These are phyloP conservation scores for Chionodraco myersi DNA, from an alignment of 2,113 vertebrate species.

Conservation along the genomic window DNA sequence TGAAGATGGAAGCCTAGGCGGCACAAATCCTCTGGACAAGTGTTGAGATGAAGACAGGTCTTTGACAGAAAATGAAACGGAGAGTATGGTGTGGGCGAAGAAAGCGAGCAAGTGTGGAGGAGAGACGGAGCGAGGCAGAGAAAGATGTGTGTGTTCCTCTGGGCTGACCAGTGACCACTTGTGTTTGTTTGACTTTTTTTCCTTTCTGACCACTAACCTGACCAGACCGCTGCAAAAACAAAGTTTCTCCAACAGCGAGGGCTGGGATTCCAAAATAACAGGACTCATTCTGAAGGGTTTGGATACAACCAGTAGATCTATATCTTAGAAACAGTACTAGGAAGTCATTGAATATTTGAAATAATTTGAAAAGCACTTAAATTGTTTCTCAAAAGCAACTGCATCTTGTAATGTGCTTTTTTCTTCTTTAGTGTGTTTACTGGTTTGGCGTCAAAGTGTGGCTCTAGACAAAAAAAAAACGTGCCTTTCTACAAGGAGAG, in stretches of 20 bases:
- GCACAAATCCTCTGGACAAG: not conserved
- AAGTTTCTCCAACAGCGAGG: constrained; percentile 11
- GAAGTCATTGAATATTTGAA: not conserved
- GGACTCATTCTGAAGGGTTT: not conserved
- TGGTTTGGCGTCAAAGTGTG: not conserved
- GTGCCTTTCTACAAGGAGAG: too few species aligned
- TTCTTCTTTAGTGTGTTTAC: not conserved
- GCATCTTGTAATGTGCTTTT: not conserved
- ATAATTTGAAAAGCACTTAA: not conserved
- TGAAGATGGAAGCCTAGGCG: not conserved
- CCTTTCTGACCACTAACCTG: constrained; percentile 44
- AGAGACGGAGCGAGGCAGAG: not conserved
- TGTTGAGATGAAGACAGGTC: not conserved
- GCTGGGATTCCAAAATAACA: not conserved
- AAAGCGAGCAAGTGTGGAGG: not conserved
- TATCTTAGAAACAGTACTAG: not conserved
- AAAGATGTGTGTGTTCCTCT: constrained; percentile 19
- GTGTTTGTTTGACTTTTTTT: constrained; percentile 51
- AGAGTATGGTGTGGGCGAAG: not conserved
- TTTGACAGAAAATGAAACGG: constrained; percentile 3
- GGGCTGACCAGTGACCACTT: constrained; percentile 39
- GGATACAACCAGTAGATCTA: not conserved
- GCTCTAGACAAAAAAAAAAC: too few species aligned
- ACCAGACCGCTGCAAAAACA: constrained; percentile 46
- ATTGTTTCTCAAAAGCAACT: not conserved